Evolutionary conservation across 2,888 invertebrate species (phyloP).

Genomic region (Leptinotarsa tumamoca): DNA sequence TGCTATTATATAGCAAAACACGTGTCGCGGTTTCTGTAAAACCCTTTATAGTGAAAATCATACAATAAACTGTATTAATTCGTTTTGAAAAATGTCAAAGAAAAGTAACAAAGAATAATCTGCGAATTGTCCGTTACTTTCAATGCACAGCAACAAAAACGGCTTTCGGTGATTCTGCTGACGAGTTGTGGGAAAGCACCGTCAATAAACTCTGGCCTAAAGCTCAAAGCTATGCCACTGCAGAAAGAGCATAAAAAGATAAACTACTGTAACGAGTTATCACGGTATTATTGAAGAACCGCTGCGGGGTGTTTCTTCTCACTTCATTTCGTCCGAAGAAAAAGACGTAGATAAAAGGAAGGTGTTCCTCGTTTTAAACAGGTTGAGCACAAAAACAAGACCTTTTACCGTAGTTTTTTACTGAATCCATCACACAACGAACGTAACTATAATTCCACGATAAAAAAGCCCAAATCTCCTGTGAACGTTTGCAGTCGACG

Average conservation of each 20-base stretch:
- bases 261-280: slow-evolving; percentile 49
- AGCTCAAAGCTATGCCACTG: slow-evolving; percentile 28
- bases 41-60: no score
- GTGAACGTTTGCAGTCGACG: slow-evolving; percentile 19
- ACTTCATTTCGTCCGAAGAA: slow-evolving; percentile 34
- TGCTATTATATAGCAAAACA: no score
- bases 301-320: slow-evolving; percentile 33
- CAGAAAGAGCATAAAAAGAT: slow-evolving; percentile 38
- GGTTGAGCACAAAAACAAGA: slow-evolving; percentile 36
- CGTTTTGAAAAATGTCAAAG: no score
- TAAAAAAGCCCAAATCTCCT: slow-evolving; percentile 18
- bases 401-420: slow-evolving; percentile 32
- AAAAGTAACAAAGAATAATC: no score
- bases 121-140: no score
- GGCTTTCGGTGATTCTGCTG: background rate
- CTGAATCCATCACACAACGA: slow-evolving; percentile 22
- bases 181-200: slow-evolving; percentile 2
- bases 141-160: background rate
- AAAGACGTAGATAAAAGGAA: slow-evolving; percentile 32
- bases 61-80: no score
- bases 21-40: no score
- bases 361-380: slow-evolving; percentile 37
- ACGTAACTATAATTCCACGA: slow-evolving; percentile 11
- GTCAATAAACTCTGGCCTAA: slow-evolving; percentile 22
- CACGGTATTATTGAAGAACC: slow-evolving; percentile 49